Percentiles rank a stretch among this genome's conserved stretches.
Conservation (phyloP, 2,113 vertebrate species). For the Chiloscyllium plagiosum region DNA sequence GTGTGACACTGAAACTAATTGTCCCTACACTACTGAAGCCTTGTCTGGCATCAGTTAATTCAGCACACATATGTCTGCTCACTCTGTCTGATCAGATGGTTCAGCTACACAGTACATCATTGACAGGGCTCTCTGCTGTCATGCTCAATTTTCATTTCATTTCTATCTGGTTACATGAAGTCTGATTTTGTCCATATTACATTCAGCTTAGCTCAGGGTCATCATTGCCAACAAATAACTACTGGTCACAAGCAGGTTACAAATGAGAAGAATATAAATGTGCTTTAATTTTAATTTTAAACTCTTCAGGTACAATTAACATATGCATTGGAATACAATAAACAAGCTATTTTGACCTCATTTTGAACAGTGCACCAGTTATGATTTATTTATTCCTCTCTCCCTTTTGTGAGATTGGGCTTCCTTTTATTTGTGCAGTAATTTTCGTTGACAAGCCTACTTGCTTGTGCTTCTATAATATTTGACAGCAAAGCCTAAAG, state of each 20-base stretch:
- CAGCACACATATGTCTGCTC: background rate
- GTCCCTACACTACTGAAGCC: background rate
- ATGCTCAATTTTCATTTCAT: background rate
- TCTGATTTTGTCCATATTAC: background rate
- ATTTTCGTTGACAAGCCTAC: slow-evolving; percentile 5
- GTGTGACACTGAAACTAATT: background rate
- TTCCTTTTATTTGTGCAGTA: background rate
- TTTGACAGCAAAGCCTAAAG: background rate
- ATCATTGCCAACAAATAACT: background rate
- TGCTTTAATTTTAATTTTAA: background rate
- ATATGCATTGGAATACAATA: background rate
- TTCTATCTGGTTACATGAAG: background rate
- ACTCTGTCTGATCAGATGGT: background rate
- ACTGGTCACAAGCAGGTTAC: background rate
- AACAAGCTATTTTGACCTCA: background rate
- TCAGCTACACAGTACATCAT: background rate
- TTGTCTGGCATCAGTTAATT: background rate
- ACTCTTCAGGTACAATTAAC: background rate
- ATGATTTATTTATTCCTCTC: background rate
- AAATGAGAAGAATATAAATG: background rate
- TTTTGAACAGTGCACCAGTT: background rate
- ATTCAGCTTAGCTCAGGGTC: background rate
- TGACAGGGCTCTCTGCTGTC: background rate
- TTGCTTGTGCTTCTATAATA: background rate
- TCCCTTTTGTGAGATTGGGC: background rate